A percentile compares a stretch with the other conserved stretches of the same genome.
phyloP scores from a whole-genome alignment of 1,140 invertebrate genomes.

The Telenomus remus region DNA sequence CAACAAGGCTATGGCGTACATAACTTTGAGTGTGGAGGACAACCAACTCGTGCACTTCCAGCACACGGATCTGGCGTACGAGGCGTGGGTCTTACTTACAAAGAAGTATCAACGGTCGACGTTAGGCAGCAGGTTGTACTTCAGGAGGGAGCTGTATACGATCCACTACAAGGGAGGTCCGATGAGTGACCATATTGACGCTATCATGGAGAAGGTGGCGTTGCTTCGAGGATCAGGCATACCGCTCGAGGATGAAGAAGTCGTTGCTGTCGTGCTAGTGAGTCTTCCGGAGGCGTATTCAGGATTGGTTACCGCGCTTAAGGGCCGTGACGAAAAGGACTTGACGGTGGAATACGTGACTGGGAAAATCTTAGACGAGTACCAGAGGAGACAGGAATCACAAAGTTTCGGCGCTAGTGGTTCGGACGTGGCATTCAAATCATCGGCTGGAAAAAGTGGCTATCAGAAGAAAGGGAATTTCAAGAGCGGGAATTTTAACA shows the following conservation, averaged over 20 bases:
- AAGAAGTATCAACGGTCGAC: constrained; percentile 48
- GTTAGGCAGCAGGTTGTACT: constrained; percentile 45
- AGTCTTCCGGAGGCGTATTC: constrained; percentile 55
- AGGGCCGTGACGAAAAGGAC: constrained; percentile 52
- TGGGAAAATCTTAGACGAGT: constrained; percentile 38
- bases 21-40: constrained; percentile 31
- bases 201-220: constrained; percentile 50
- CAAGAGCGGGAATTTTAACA: constrained; percentile 1
- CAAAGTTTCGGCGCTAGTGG: neutral
- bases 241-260: constrained; percentile 47
- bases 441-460: neutral
- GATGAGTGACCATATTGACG: constrained; percentile 41
- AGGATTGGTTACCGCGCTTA: constrained; percentile 47
- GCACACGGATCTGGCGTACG: constrained; percentile 5
- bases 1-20: constrained; percentile 28
- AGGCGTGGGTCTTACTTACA: constrained; percentile 26
- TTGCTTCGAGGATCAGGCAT: constrained; percentile 40
- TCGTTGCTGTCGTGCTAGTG: constrained; percentile 49
- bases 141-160: constrained; percentile 35
- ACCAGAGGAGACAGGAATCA: constrained; percentile 22
- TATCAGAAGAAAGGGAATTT: neutral
- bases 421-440: constrained; percentile 17
- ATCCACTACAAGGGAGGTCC: constrained; percentile 17
- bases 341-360: constrained; percentile 55
- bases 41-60: constrained; percentile 25